Conservation (phyloP, 2,888 invertebrate species). For the Lottia gigantea region DNA sequence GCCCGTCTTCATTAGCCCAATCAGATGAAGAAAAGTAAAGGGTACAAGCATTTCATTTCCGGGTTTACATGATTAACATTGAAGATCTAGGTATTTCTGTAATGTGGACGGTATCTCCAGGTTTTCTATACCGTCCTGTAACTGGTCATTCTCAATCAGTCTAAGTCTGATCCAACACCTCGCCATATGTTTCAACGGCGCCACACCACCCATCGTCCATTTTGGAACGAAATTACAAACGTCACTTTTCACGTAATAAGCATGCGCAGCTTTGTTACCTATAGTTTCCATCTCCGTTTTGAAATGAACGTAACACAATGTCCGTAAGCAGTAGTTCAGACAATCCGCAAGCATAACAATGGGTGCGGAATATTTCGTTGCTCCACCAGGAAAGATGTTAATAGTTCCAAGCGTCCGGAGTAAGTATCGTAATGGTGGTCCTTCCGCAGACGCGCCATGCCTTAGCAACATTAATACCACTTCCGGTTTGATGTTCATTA, state of each 20-base stretch:
- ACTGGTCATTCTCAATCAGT: neutral
- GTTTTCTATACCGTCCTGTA: conserved; percentile 9
- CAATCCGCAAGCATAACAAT: conserved; percentile 12
- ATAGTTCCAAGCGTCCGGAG: conserved; percentile 18
- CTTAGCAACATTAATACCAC: conserved; percentile 15
- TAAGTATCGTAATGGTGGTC: conserved; percentile 17
- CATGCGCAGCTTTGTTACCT: neutral
- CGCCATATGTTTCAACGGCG: conserved; percentile 13
- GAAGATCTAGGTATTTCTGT: conserved; percentile 10
- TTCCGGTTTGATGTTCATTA: conserved; percentile 17
- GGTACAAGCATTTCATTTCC: too few species aligned
- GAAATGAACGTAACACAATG: conserved; percentile 4
- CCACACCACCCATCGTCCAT: neutral
- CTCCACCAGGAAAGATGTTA: neutral
- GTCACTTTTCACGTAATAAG: conserved; percentile 16
- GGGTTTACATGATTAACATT: too few species aligned
- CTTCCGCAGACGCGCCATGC: conserved; percentile 15
- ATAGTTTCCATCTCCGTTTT: neutral
- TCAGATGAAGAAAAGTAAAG: too few species aligned
- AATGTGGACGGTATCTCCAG: conserved; percentile 3
- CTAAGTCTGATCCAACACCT: conserved; percentile 7
- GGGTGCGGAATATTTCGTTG: neutral
- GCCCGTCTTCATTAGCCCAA: too few species aligned
- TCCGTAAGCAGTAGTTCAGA: conserved; percentile 12
- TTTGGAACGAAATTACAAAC: conserved; percentile 10